Conservation (phyloP, 2,888 invertebrate species). For the Xestia rhomboidea region DNA sequence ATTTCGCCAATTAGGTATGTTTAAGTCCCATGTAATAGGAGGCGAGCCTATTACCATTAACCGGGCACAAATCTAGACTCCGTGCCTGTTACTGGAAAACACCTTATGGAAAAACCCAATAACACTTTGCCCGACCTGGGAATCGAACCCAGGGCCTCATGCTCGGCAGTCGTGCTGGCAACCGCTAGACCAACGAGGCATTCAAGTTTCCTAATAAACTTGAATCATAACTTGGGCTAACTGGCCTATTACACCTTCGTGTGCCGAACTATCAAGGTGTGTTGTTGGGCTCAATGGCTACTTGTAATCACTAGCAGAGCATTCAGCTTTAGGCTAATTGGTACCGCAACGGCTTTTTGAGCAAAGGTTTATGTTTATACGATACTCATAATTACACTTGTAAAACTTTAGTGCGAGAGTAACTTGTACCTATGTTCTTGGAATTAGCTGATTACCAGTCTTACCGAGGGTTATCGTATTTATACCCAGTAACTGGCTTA, state of each 20-base stretch:
- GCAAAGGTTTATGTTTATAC: conserved; percentile 48
- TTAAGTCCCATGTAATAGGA: not conserved
- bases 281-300: conserved; percentile 32
- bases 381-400: conserved; percentile 40
- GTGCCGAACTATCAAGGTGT: conserved; percentile 15
- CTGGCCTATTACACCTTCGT: conserved; percentile 7
- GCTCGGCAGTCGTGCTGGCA: not conserved
- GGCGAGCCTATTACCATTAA: not conserved
- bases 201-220: not conserved
- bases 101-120: not conserved
- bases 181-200: not conserved
- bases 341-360: conserved; percentile 20
- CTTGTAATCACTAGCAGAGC: conserved; percentile 38
- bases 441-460: not conserved
- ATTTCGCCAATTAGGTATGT: not conserved
- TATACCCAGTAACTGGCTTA: not conserved
- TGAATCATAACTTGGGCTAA: conserved; percentile 10
- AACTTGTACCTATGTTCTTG: conserved; percentile 24
- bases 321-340: conserved; percentile 41
- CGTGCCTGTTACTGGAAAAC: not conserved
- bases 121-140: not conserved
- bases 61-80: not conserved
- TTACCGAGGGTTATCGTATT: not conserved
- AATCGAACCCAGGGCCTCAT: not conserved
- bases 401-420: conserved; percentile 45